Evolutionary conservation across 1,140 invertebrate species (phyloP).

Genomic region (Drosophila seguyi): DNA sequence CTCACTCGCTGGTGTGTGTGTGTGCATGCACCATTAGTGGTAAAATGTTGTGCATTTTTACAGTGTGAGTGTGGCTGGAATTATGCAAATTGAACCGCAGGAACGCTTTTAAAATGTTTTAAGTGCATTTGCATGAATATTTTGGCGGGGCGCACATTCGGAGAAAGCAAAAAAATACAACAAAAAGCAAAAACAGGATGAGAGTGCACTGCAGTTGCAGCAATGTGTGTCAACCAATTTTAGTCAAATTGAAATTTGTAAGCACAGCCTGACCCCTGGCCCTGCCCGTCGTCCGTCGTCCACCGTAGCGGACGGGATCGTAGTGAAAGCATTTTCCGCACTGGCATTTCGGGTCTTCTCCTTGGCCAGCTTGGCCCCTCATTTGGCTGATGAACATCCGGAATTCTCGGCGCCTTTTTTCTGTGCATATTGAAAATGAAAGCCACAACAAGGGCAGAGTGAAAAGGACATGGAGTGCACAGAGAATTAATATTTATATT

Average conservation of each 20-base stretch:
- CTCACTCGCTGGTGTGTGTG: background rate
- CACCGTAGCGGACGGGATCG: slow-evolving; percentile 19
- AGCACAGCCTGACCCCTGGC: slow-evolving; percentile 49
- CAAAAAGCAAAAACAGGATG: slow-evolving; percentile 8
- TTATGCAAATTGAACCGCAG: slow-evolving; percentile 83
- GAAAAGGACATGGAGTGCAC: slow-evolving; percentile 23
- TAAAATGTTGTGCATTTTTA: slow-evolving; percentile 83
- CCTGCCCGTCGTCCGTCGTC: background rate
- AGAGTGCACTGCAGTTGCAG: slow-evolving; percentile 52
- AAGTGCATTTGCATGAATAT: slow-evolving; percentile 83
- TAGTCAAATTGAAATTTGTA: slow-evolving; percentile 80
- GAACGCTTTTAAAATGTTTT: slow-evolving; percentile 84
- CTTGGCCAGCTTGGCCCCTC: slow-evolving; percentile 38
- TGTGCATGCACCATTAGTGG: slow-evolving; percentile 72
- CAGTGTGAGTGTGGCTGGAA: slow-evolving; percentile 74
- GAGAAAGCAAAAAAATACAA: slow-evolving; percentile 12
- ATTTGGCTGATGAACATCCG: slow-evolving; percentile 69
- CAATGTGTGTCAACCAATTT: slow-evolving; percentile 82
- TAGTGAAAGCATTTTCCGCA: slow-evolving; percentile 41
- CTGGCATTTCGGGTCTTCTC: slow-evolving; percentile 15
- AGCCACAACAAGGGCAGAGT: slow-evolving; percentile 54
- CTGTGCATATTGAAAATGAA: slow-evolving; percentile 55
- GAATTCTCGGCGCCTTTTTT: slow-evolving; percentile 29
- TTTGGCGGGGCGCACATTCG: slow-evolving; percentile 51
- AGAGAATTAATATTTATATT: slow-evolving; percentile 9